These are phyloP conservation scores for Mastomys natalensis DNA, from an alignment of 2,113 vertebrate species.

Conservation along the genomic window DNA sequence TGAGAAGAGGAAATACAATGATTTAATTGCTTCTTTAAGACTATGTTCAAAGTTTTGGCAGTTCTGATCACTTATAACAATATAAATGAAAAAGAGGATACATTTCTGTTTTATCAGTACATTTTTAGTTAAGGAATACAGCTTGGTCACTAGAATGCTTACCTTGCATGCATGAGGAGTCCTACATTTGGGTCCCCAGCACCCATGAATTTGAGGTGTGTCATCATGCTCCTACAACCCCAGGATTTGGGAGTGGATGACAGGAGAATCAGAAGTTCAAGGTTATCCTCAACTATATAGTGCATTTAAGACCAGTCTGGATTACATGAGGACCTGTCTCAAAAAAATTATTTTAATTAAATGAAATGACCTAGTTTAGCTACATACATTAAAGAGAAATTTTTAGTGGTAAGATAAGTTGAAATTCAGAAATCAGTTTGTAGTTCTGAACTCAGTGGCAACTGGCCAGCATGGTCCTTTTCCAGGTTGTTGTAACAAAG, in stretches of 20 bases:
- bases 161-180: not conserved
- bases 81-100: constrained; percentile 52
- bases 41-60: constrained; percentile 10
- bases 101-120: not conserved
- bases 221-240: not conserved
- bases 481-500: not conserved
- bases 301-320: not conserved
- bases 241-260: not conserved
- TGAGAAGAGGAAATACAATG: constrained; percentile 41
- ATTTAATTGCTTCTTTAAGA: constrained; percentile 26
- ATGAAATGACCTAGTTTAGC: not conserved
- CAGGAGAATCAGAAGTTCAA: not conserved
- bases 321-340: not conserved
- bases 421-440: constrained; percentile 49
- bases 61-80: not conserved
- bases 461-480: not conserved
- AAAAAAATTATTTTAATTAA: not conserved
- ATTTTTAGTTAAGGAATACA: not conserved
- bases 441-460: not conserved
- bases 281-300: not conserved
- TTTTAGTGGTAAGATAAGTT: constrained; percentile 23
- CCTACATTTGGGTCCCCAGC: not conserved
- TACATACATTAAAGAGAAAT: constrained; percentile 13
- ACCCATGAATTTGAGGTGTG: not conserved
- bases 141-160: not conserved